These are phyloP conservation scores for Alentia gelatinosa DNA, from an alignment of 2,888 invertebrate genomes.

Conservation along the genomic window DNA sequence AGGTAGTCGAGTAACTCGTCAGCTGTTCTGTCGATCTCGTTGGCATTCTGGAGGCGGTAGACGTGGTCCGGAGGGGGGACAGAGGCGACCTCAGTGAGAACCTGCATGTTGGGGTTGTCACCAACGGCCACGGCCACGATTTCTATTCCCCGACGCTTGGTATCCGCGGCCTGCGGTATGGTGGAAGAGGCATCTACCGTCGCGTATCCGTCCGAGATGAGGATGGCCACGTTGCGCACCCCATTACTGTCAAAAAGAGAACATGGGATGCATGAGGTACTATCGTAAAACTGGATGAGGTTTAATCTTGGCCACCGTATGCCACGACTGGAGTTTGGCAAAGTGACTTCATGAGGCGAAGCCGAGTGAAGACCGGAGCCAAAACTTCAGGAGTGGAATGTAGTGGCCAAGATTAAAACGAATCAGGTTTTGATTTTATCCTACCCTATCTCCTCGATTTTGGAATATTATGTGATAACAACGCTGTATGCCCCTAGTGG, in stretches of 20 bases:
- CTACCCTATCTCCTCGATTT: too few species aligned
- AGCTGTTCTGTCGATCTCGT: neutral
- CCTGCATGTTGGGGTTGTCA: conserved; percentile 60
- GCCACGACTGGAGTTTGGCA: too few species aligned
- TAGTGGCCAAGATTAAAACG: too few species aligned
- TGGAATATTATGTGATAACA: too few species aligned
- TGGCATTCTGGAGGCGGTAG: conserved; percentile 29
- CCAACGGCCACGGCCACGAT: conserved; percentile 61
- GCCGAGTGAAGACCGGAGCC: too few species aligned
- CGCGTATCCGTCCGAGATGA: conserved; percentile 65
- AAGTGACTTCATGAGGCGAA: too few species aligned
- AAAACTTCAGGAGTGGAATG: too few species aligned
- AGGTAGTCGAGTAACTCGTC: conserved; percentile 28
- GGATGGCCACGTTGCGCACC: conserved; percentile 59
- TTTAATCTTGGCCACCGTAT: too few species aligned
- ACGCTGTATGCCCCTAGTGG: too few species aligned
- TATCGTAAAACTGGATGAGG: too few species aligned
- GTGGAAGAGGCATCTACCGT: conserved; percentile 62
- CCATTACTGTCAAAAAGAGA: conserved; percentile 54
- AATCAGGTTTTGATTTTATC: too few species aligned
- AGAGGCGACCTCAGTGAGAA: conserved; percentile 72
- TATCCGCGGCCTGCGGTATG: conserved; percentile 59
- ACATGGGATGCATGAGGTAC: too few species aligned
- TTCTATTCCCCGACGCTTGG: conserved; percentile 58
- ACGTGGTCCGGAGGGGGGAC: conserved; percentile 72